Base-by-base conservation (phyloP, 2,113 vertebrate genomes). In the Rhodinocichla rosea region DNA sequence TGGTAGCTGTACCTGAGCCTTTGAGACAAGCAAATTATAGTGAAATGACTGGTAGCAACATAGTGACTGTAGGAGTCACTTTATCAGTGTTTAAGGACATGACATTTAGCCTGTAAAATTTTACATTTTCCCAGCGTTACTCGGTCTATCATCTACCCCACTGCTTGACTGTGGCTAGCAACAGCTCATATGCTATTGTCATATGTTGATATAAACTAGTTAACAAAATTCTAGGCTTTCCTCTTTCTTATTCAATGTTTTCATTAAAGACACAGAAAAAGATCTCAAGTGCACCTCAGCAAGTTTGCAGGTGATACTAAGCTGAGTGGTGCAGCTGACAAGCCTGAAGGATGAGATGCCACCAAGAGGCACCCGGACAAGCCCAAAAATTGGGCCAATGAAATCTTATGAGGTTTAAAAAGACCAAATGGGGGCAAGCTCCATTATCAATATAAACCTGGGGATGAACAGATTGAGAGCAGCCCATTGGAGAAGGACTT, bases 61-160 rank as follows among this genome's bases (percentile, higher is more conserved):
- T 19, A 70, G 15, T 62, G 10, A 47, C 23, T 5, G 0, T 9
- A 26, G 11, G 27, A 77, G 13, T n/a, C 15, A 42, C 0, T 2
- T 11, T n/a, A 10, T 16, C 2, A 2, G 2, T 49, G 7, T 83
- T 78, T 67, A 63, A 71, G 56, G 9, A 59, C 86, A 63, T 59
- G 0, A 28, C 42, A 57, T 23, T 70, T 35, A 40, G 2, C 15
- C 15, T 80, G 20, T 30, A 89, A 64, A 30, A 59, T n/a, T 45
- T 65, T 39, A 4, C 2, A 1, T 42, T 86, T 83, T 87, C 4
- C 13, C 8, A 30, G 59, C 30, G 6, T 37, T 59, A 73, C 2
- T 67, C 9, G 30, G 20, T 40, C 28, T 71, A 10, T 50, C 13
- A 82, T 11, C 8, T 67, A 65, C 3, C 6, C 6, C 17, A 20